These are phyloP conservation scores for Amiota communis DNA, from an alignment of 2,888 invertebrate genomes.

Conservation along the genomic window DNA sequence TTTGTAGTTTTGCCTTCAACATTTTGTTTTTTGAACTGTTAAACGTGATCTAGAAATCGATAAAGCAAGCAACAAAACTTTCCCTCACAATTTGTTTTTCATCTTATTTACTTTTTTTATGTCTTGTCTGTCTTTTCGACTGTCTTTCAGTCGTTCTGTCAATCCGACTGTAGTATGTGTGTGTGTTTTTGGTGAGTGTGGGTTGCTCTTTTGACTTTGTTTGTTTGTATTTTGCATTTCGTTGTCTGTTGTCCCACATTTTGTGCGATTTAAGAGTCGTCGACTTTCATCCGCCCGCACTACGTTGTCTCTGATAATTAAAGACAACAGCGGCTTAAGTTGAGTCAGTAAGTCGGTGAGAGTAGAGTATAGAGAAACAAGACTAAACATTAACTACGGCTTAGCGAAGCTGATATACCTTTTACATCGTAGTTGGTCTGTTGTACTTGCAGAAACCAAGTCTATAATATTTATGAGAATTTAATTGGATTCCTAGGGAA, in stretches of 20 bases:
- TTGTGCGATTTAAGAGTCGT: conserved; percentile 22
- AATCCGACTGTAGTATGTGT: background rate
- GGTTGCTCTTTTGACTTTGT: background rate
- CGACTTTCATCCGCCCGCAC: background rate
- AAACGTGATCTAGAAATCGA: conserved; percentile 61
- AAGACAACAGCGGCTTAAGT: background rate
- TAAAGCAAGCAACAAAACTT: conserved; percentile 51
- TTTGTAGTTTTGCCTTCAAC: conserved; percentile 39
- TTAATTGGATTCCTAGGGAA: background rate
- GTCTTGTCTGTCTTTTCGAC: conserved; percentile 35
- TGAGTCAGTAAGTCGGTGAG: background rate
- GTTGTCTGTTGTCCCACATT: conserved; percentile 19
- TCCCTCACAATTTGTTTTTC: conserved; percentile 50
- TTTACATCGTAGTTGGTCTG: no score
- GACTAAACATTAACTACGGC: no score
- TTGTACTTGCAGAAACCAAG: no score
- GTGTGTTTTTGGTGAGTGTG: background rate
- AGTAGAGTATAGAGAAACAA: background rate
- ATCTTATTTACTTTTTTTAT: conserved; percentile 50
- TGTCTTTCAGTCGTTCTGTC: background rate
- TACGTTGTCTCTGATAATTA: background rate
- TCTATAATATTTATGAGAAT: no score
- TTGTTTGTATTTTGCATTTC: conserved; percentile 12
- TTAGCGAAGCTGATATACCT: no score
- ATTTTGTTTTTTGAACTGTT: conserved; percentile 19